phyloP scores from a whole-genome alignment of 2,797 vertebrate genomes.

The Pipistrellus pygmaeus region DNA sequence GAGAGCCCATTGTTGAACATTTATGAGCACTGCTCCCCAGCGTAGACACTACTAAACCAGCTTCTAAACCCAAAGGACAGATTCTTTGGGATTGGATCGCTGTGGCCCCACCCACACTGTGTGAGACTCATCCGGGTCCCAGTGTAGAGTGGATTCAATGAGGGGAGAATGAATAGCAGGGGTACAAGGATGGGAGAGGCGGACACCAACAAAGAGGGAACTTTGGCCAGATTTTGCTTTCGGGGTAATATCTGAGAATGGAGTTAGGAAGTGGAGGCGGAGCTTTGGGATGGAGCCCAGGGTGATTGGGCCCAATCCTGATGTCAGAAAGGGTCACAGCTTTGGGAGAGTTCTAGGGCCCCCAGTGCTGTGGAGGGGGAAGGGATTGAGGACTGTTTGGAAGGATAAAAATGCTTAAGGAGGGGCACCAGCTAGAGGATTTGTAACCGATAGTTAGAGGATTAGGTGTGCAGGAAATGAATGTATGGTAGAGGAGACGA shows the following conservation, averaged over 20 bases:
- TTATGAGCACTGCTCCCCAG: neutral
- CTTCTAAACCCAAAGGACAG: neutral
- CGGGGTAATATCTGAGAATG: neutral
- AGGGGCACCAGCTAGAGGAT: slow-evolving; percentile 32
- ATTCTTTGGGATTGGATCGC: neutral
- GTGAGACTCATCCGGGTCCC: neutral
- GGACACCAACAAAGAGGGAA: neutral
- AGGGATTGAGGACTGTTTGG: neutral
- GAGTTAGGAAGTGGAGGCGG: neutral
- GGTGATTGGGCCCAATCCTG: neutral
- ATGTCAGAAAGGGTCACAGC: neutral
- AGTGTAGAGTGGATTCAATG: neutral
- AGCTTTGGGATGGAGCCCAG: neutral
- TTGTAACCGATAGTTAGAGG: slow-evolving; percentile 61
- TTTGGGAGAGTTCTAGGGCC: neutral
- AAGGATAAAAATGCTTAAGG: slow-evolving; percentile 37
- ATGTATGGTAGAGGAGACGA: neutral
- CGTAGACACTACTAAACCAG: neutral
- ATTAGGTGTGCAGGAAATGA: slow-evolving; percentile 71
- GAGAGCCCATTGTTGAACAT: neutral
- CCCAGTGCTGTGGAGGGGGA: neutral
- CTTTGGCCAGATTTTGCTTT: neutral
- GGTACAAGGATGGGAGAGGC: neutral
- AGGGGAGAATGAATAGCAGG: neutral
- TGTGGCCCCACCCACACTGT: neutral